A percentile compares a stretch with the other conserved stretches of the same genome.
Evolutionary conservation across 2,888 invertebrate genomes (phyloP).

Genomic region (Fragum sueziense): DNA sequence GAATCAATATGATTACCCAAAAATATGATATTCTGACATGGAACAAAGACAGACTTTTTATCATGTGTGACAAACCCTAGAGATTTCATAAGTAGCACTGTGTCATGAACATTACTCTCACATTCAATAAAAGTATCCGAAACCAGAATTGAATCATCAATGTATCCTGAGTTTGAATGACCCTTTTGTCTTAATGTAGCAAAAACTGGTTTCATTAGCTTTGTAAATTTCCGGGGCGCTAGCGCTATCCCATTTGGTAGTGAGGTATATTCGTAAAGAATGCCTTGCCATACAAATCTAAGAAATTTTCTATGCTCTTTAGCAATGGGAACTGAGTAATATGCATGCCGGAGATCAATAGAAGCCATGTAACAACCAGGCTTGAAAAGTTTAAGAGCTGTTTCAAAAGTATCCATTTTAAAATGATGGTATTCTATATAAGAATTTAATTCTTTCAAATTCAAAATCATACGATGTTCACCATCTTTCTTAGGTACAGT

Average conservation of each 20-base stretch:
- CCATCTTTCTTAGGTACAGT: conserved; percentile 47
- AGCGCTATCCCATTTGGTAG: no score
- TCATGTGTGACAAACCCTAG: no score
- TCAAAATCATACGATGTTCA: conserved; percentile 49
- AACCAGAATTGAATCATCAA: not conserved
- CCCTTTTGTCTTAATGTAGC: conserved; percentile 46
- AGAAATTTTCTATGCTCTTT: conserved; percentile 35
- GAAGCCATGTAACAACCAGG: conserved; percentile 55
- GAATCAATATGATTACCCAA: conserved; percentile 56
- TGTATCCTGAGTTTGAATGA: not conserved
- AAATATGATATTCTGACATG: conserved; percentile 33
- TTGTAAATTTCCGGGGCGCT: conserved; percentile 60
- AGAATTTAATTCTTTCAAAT: conserved; percentile 51
- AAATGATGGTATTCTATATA: conserved; percentile 58
- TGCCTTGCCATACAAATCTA: conserved; percentile 43
- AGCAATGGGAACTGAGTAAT: conserved; percentile 55
- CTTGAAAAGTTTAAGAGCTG: conserved; percentile 41
- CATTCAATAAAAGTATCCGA: not conserved
- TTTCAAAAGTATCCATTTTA: conserved; percentile 60
- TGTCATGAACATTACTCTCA: not conserved
- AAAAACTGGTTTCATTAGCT: conserved; percentile 60
- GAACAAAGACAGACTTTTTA: conserved; percentile 39
- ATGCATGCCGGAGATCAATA: conserved; percentile 54
- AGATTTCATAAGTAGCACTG: not conserved
- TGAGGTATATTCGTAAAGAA: no score